A percentile compares a stretch with the other conserved stretches of the same genome.
These are phyloP conservation scores for Diarsia dahlii DNA, from an alignment of 2,888 invertebrate genomes.

Conservation along the genomic window DNA sequence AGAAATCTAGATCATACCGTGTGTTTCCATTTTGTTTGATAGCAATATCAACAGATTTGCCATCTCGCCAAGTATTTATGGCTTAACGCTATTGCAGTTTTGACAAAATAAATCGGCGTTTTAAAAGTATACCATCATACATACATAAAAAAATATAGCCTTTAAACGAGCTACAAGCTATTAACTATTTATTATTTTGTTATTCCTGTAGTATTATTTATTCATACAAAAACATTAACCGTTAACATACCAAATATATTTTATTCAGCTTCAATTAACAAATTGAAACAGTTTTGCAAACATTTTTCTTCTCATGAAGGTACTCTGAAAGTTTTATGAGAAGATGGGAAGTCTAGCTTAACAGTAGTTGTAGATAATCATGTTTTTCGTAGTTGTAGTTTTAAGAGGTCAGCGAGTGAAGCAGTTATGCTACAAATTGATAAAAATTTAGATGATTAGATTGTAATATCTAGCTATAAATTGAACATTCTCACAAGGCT, in stretches of 20 bases:
- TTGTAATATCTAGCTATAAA: conserved; percentile 80
- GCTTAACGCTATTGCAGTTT: conserved; percentile 81
- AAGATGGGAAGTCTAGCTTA: conserved; percentile 88
- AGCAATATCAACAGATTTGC: conserved; percentile 78
- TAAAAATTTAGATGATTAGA: conserved; percentile 77
- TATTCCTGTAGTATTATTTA: conserved; percentile 84
- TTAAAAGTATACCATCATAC: conserved; percentile 54
- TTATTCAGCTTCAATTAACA: conserved; percentile 83
- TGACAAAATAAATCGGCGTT: conserved; percentile 47
- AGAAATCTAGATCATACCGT: conserved; percentile 59
- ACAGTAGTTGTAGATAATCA: conserved; percentile 86
- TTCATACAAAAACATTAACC: conserved; percentile 75
- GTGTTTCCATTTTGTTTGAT: conserved; percentile 46
- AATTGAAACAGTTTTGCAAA: conserved; percentile 89
- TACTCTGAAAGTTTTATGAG: conserved; percentile 89
- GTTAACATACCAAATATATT: conserved; percentile 75
- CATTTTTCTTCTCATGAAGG: conserved; percentile 90
- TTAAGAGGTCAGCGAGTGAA: conserved; percentile 82
- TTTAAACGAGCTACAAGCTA: conserved; percentile 80
- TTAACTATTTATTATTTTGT: conserved; percentile 77
- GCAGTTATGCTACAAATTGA: conserved; percentile 78
- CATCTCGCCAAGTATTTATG: conserved; percentile 70
- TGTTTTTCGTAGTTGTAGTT: conserved; percentile 86
- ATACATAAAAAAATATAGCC: conserved; percentile 66
- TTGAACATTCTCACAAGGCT: conserved; percentile 75